Evolutionary conservation across 2,113 vertebrate species (phyloP), one percentile per base, ranked within the genome.

Genomic region (Martes martes): DNA sequence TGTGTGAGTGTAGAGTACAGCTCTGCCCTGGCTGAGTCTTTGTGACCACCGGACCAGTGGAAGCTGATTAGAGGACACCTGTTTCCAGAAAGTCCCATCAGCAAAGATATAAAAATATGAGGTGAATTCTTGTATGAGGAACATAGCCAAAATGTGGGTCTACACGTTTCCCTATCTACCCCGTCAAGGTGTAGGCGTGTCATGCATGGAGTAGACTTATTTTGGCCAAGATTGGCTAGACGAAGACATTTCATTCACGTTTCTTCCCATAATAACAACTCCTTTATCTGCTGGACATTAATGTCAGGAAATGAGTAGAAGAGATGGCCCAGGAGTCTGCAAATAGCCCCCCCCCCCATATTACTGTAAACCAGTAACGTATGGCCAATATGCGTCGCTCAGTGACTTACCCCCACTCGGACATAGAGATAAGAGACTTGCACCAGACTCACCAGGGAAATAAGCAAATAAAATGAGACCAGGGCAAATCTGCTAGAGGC

Each of bases 51-150:
- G n/a, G 57, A 65, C 23, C 50, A 55, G 39, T 26, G 3, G 94
- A 79, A 94, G 84, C 93, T 96, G 92, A 79, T 92, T 74, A 84
- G 39, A 74, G 73, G 16, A 15, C 33, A 7, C 97, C 84, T 76
- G 21, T 96, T 86, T 95, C 67, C 57, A 80, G 31, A 52, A 45
- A 47, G 33, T 93, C 71, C 69, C 90, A 10, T 83, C n/a, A 65
- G 55, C 47, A 74, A 57, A 82, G 45, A 73, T 80, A 81, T 7
- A 67, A 47, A 81, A 82, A 42, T 36, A 36, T 1, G 33, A 36
- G 61, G 16, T 57, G 86, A 84, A 24, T 95, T 89, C 57, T 42
- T 71, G 16, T 7, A 4, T 11, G 28, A 33, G 21, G 36, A 73
- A 42, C 31, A 18, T 24, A 74, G 57, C 47, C 63, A 42, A 36